Evolutionary conservation across 2,888 invertebrate genomes (phyloP).

Genomic region (Orthosia cruda): DNA sequence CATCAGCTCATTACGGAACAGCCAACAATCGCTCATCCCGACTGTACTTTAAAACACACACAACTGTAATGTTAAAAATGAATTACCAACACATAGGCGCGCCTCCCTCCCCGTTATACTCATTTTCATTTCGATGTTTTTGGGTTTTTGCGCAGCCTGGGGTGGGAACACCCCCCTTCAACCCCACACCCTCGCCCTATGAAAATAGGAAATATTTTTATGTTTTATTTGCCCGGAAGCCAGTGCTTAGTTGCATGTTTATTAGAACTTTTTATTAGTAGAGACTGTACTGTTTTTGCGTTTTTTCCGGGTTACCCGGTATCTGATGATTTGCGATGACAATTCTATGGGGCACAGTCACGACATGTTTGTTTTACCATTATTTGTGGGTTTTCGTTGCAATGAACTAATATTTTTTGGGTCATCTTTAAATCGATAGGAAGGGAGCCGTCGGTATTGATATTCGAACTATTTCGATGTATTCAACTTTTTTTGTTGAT

Average conservation of each 20-base stretch:
- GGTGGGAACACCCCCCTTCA: constrained; percentile 73
- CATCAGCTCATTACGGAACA: constrained; percentile 65
- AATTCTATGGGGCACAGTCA: constrained; percentile 83
- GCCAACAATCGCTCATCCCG: constrained; percentile 62
- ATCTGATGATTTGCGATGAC: constrained; percentile 85
- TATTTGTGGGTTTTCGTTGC: constrained; percentile 54
- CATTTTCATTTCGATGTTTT: constrained; percentile 92
- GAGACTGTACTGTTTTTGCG: constrained; percentile 86
- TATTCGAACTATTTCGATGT: constrained; percentile 26
- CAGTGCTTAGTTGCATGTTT: constrained; percentile 92
- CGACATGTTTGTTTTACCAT: constrained; percentile 79
- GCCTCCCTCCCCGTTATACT: constrained; percentile 87
- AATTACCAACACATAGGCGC: constrained; percentile 90
- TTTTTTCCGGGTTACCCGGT: constrained; percentile 73
- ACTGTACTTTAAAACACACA: constrained; percentile 92
- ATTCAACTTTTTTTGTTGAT: neutral
- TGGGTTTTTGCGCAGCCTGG: constrained; percentile 92
- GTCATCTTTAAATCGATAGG: constrained; percentile 51
- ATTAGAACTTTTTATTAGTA: constrained; percentile 92
- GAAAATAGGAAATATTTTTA: constrained; percentile 92
- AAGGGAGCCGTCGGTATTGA: neutral
- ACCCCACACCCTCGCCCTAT: constrained; percentile 89
- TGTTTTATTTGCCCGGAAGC: constrained; percentile 92
- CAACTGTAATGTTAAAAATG: constrained; percentile 91
- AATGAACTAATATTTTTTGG: constrained; percentile 57